These are phyloP conservation scores for Agrilus planipennis DNA, from an alignment of 1,140 invertebrate genomes.

Conservation along the genomic window DNA sequence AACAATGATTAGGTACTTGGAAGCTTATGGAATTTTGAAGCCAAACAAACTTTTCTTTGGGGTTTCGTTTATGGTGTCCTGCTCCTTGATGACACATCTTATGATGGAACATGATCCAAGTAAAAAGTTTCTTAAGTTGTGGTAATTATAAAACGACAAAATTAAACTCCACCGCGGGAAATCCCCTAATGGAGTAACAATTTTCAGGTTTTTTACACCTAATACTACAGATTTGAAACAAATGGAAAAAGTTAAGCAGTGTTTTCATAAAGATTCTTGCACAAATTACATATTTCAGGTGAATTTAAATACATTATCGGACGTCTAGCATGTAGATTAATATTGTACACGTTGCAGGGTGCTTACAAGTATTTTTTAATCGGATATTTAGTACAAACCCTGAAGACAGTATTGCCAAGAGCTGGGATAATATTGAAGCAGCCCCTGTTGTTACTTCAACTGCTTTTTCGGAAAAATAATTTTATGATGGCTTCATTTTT, in stretches of 20 bases:
- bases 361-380: slow-evolving; percentile 17
- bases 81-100: not conserved
- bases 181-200: not conserved
- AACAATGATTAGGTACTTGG: too few relatives aligned
- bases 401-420: slow-evolving; percentile 12
- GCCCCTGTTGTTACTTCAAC: slow-evolving; percentile 2
- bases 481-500: slow-evolving; percentile 4
- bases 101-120: not conserved
- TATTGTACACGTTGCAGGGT: slow-evolving; percentile 14
- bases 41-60: too few relatives aligned
- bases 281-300: not conserved
- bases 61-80: too few relatives aligned
- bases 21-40: too few relatives aligned
- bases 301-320: slow-evolving; percentile 1
- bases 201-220: slow-evolving; percentile 1
- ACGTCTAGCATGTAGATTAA: too few relatives aligned
- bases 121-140: not conserved
- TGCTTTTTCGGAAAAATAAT: slow-evolving; percentile 1
- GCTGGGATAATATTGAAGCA: slow-evolving; percentile 7
- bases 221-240: not conserved
- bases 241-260: not conserved
- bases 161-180: not conserved
- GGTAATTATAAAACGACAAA: not conserved
- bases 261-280: slow-evolving; percentile 3
- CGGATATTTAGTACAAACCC: slow-evolving; percentile 15